phyloP scores from a whole-genome alignment of 2,113 vertebrate species.

The cattle (Bos taurus) region DNA sequence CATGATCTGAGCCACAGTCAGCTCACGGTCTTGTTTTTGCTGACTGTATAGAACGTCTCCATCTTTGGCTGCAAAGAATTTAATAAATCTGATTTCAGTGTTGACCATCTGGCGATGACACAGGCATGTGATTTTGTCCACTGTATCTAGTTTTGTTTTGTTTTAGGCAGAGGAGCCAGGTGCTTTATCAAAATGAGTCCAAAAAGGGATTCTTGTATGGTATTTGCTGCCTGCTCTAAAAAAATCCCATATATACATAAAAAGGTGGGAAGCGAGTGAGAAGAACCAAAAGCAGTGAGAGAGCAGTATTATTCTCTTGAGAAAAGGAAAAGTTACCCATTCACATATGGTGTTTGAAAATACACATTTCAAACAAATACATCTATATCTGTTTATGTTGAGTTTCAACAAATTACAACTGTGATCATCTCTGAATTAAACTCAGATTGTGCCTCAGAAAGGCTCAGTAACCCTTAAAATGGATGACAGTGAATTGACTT shows the following conservation, averaged over 20 bases:
- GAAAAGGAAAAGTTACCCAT: not conserved
- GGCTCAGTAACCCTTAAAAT: not conserved
- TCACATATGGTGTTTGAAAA: not conserved
- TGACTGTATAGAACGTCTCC: accelerated
- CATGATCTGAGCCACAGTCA: not conserved
- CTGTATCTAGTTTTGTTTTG: not conserved
- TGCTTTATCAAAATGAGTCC: not conserved
- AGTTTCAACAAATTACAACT: not conserved
- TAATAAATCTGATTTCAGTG: not conserved
- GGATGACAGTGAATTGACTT: not conserved
- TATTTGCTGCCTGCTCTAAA: not conserved
- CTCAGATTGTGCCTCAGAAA: not conserved
- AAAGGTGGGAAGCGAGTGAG: not conserved
- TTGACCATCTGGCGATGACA: not conserved
- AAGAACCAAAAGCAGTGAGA: not conserved
- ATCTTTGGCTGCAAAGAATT: not conserved
- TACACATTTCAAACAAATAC: not conserved
- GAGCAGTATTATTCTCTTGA: not conserved
- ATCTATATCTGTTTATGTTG: not conserved
- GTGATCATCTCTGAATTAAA: not conserved
- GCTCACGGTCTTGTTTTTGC: not conserved
- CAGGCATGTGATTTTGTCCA: not conserved
- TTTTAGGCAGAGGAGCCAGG: not conserved
- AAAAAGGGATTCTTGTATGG: not conserved
- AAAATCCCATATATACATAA: not conserved